Evolutionary conservation across 1,140 invertebrate species (phyloP), one percentile per base, ranked within the genome.

Genomic region (Euura saliciscinereae): DNA sequence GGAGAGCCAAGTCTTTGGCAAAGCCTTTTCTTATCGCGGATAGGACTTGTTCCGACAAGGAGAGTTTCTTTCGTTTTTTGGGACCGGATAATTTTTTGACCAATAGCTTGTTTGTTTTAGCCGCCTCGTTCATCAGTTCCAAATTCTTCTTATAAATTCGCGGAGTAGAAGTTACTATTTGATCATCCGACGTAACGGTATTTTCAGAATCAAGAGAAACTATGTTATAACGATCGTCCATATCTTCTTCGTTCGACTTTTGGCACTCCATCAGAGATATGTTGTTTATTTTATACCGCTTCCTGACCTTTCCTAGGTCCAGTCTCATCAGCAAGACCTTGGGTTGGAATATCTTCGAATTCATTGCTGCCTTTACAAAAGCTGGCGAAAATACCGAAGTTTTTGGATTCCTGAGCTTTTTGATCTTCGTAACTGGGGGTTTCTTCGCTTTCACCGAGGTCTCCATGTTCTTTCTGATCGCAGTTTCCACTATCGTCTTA

Each of bases 381-480:
- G 73, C 71, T 0, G 78, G 42, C 0, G 85, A 83, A 8, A 84
- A 44, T 8, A 4, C 42, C 11, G 66, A 44, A 11, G 66, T 10
- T 67, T 67, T 67, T 43, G 8, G 28, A 59, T 59, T 59, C 1
- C 1, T 28, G 28, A 28, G 28, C 3, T 6, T 8, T 3, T 3
- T 8, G 10, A n/a, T 59, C 13, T 8, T 59, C 5, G 13, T 6
- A 8, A 11, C 13, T 8, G 8, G 10, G 6, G 8, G 8, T 44
- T 67, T 13, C 45, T 45, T 69, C 1, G 65, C 78, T 11, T 78
- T 79, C 44, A 75, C 66, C 6, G 81, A 82, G 0, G 76, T 67
- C 8, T 86, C 81, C 4, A 83, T 79, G 76, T 87, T 88, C 43
- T 82, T 86, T 4, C 78, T 82, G 68, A 87, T 80, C 0, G 85